A percentile compares a stretch with the other conserved stretches of the same genome.
These are phyloP conservation scores for Ancistrus triradiatus DNA, from an alignment of 2,113 vertebrate genomes.

Conservation along the genomic window DNA sequence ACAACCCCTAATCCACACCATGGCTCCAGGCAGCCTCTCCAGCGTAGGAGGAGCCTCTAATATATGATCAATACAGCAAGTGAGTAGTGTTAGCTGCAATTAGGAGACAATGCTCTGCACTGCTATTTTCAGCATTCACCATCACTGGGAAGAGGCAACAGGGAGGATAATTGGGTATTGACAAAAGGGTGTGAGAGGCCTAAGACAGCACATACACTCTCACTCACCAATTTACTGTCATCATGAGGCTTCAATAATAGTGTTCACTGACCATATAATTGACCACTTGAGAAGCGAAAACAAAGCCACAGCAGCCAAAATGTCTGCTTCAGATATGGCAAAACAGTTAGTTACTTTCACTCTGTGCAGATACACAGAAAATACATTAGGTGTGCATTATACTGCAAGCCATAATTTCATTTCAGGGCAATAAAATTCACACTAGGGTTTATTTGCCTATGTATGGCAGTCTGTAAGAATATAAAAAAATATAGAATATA, in stretches of 20 bases:
- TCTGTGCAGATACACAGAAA: background rate
- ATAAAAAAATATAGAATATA: background rate
- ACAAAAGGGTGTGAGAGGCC: constrained; percentile 60
- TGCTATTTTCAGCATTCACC: constrained; percentile 56
- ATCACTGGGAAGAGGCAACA: constrained; percentile 51
- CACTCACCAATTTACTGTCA: constrained; percentile 63
- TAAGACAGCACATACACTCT: constrained; percentile 46
- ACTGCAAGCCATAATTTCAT: constrained; percentile 10
- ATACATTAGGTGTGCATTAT: background rate
- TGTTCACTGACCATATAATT: constrained; percentile 65
- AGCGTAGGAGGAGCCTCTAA: constrained; percentile 42
- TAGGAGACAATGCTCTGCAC: constrained; percentile 57
- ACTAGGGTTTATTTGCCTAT: background rate
- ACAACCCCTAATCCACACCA: constrained; percentile 41
- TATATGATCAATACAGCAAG: constrained; percentile 58
- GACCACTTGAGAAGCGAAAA: constrained; percentile 53
- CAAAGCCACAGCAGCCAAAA: constrained; percentile 48
- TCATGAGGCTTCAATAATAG: constrained; percentile 64
- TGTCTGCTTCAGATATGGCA: constrained; percentile 22
- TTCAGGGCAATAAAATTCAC: background rate
- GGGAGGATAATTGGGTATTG: constrained; percentile 71
- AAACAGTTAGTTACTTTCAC: constrained; percentile 26
- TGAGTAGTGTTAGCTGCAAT: constrained; percentile 61
- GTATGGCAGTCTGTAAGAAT: too few relatives aligned
- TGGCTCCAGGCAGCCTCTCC: constrained; percentile 16